A percentile compares a stretch with the other conserved stretches of the same genome.
These are phyloP conservation scores for Lasioglossum albipes DNA, from an alignment of 1,140 invertebrate genomes.

Conservation along the genomic window DNA sequence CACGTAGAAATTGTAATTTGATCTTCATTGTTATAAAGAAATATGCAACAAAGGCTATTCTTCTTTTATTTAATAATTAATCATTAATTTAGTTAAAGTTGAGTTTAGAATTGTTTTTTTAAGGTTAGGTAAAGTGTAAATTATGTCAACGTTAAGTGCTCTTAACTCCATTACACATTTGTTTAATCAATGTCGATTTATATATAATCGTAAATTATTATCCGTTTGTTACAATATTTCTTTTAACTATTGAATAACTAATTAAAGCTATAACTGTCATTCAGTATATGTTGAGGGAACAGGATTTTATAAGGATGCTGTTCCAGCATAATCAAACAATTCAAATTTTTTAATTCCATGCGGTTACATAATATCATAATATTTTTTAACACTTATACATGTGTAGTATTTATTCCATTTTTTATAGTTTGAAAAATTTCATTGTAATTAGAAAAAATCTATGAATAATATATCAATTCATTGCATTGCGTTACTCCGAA, in stretches of 20 bases:
- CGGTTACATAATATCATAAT: neutral
- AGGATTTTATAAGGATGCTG: neutral
- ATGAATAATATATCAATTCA: neutral
- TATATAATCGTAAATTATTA: neutral
- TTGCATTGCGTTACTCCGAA: neutral
- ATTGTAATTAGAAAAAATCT: neutral
- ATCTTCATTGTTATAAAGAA: neutral
- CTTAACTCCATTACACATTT: neutral
- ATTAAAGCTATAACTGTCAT: neutral
- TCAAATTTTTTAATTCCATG: neutral
- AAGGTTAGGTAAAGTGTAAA: constrained; percentile 22
- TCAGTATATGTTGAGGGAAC: neutral
- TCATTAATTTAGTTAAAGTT: neutral
- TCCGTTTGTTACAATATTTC: neutral
- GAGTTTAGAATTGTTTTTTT: constrained; percentile 2
- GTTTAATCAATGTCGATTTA: neutral
- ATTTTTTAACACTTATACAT: neutral
- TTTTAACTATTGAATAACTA: neutral
- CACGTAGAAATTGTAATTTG: neutral
- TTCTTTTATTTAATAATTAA: neutral
- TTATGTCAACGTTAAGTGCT: neutral
- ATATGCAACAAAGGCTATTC: neutral
- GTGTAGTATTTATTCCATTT: neutral
- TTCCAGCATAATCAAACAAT: neutral
- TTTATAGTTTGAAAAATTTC: neutral